These are phyloP conservation scores for Zeus faber DNA, from an alignment of 2,113 vertebrate species.

Conservation along the genomic window DNA sequence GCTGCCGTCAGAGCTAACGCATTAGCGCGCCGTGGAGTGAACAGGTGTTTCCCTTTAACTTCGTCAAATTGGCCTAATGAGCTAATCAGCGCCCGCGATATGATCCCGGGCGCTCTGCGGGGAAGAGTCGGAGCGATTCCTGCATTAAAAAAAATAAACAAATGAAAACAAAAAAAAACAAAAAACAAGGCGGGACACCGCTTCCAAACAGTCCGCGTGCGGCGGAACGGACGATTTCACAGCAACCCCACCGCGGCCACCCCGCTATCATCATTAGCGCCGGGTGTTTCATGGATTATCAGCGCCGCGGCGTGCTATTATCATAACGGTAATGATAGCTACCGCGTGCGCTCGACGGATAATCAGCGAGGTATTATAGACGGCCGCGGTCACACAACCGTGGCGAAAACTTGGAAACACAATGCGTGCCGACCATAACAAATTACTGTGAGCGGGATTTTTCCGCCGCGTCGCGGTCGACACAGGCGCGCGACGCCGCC, in stretches of 20 bases:
- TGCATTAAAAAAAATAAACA: too few relatives aligned
- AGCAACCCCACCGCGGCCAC: conserved; percentile 38
- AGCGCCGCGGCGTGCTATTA: conserved; percentile 51
- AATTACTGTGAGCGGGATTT: conserved; percentile 61
- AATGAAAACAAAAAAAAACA: too few relatives aligned
- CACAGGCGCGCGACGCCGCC: conserved; percentile 38
- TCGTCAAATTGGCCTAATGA: conserved; percentile 44
- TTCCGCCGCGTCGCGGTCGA: conserved; percentile 47
- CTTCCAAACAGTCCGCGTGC: neutral
- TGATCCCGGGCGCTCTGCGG: conserved; percentile 21
- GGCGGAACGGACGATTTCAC: neutral
- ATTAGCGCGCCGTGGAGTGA: conserved; percentile 46
- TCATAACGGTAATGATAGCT: conserved; percentile 62
- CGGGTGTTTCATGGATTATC: conserved; percentile 57
- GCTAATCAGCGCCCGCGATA: conserved; percentile 45
- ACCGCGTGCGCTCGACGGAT: conserved; percentile 64
- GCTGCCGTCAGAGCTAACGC: conserved; percentile 52
- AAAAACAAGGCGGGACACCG: too few relatives aligned
- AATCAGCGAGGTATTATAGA: conserved; percentile 73
- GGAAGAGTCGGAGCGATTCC: too few relatives aligned
- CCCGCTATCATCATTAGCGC: conserved; percentile 66
- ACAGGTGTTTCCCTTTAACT: conserved; percentile 60
- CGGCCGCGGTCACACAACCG: conserved; percentile 64
- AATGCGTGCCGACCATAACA: conserved; percentile 33
- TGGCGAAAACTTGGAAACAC: conserved; percentile 48